These are phyloP conservation scores for Glyptemys insculpta DNA, from an alignment of 2,797 vertebrate genomes.

Conservation along the genomic window DNA sequence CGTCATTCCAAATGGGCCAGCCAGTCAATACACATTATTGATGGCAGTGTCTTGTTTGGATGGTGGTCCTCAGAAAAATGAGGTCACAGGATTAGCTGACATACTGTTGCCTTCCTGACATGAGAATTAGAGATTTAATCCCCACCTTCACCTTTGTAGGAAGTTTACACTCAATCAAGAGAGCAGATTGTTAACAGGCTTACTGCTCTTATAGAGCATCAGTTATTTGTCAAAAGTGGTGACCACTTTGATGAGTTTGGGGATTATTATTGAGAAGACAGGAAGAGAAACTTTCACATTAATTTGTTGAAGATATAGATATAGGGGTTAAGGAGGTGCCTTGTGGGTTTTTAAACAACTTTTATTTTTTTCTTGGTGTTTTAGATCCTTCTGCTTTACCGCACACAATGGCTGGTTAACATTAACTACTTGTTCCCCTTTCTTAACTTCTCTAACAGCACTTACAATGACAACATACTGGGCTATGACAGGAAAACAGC, in stretches of 20 bases:
- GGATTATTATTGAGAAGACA: neutral
- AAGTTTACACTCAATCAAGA: neutral
- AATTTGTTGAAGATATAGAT: neutral
- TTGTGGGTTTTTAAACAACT: neutral
- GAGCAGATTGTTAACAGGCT: neutral
- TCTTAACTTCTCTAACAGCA: slow-evolving; percentile 72
- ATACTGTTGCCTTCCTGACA: neutral
- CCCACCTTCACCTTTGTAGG: accelerated
- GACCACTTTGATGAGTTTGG: neutral
- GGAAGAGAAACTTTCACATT: accelerated
- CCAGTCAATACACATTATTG: accelerated
- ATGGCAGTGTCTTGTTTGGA: neutral
- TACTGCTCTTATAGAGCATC: neutral
- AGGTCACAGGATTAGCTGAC: neutral
- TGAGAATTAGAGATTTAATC: neutral
- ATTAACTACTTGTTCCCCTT: neutral
- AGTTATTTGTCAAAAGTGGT: neutral
- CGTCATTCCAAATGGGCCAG: neutral
- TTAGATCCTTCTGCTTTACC: neutral
- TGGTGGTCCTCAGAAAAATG: neutral
- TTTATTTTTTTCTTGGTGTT: neutral
- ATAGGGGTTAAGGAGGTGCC: too few species aligned
- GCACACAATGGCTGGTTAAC: neutral
- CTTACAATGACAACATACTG: slow-evolving; percentile 76
- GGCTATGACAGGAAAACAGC: slow-evolving; percentile 71